Base-by-base conservation (phyloP, 2,797 vertebrate species). In the Artibeus jamaicensis region DNA sequence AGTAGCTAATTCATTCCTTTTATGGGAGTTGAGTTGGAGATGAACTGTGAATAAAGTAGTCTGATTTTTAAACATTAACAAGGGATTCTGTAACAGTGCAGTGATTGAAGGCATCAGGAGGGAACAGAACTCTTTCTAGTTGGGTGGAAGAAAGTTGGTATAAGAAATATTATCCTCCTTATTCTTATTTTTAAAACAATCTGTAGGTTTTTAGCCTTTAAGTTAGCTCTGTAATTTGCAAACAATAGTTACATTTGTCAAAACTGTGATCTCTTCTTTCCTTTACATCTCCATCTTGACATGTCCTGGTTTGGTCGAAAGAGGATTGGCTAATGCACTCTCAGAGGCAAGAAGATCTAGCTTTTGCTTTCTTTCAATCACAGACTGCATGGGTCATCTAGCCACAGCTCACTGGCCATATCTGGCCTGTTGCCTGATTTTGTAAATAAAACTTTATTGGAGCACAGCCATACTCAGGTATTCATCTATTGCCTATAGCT, bases 1-100 rank as follows among this genome's bases (percentile, higher is more conserved):
- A 95, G 74, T 89, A 82, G 67, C 74, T 96, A 67, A 97, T 92
- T 96, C 97, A 15, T 79, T 97, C 96, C 93, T 88, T 97, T 95
- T 86, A 91, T 94, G 65, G 76, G 79, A 81, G 65, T 74, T 84
- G 92, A 95, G 68, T 92, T 96, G 90, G 82, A 97, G 94, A 96
- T 82, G 46, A 92, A 71, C 93, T 86, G 50, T 96, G 70, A 96
- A 96, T 96, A 82, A 90, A 91, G n/a, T 88, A 94, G 76, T 87
- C 48, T 92, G 82, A 94, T 97, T 92, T 86, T 93, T 57, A 1
- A 42, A 89, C 82, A 93, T 94, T 92, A 96, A 71, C 39, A 82
- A 88, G 73, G 39, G 15, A 92, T 88, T 93, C 74, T 88, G 29
- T 92, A 96, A 78, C 18, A 88, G 39, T 73, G 67, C 65, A 26